Conservation (phyloP, 2,797 vertebrate genomes). For the Fistularia commersonii region DNA sequence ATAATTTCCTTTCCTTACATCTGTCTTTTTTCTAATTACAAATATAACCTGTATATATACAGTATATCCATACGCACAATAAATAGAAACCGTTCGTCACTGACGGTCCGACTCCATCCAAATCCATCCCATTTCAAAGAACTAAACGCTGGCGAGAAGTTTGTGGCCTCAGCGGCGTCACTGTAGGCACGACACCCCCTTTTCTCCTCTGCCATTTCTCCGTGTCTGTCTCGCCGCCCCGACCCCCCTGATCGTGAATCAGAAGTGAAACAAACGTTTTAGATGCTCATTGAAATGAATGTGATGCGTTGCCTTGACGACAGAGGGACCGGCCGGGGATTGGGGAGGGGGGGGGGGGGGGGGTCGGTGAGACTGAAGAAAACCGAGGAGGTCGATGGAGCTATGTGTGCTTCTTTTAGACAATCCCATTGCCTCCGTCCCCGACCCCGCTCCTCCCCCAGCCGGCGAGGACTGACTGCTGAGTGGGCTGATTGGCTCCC, state of each 20-base stretch:
- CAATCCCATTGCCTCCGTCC: slow-evolving; percentile 27
- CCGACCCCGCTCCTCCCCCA: slow-evolving; percentile 10
- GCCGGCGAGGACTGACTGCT: slow-evolving; percentile 55
- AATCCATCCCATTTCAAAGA: slow-evolving; percentile 33
- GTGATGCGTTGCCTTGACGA: slow-evolving; percentile 51
- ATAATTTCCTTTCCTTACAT: slow-evolving; percentile 38
- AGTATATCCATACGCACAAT: too few species aligned
- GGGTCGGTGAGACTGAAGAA: slow-evolving; percentile 23
- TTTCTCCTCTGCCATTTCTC: slow-evolving; percentile 7
- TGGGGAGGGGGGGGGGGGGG: slow-evolving; percentile 40
- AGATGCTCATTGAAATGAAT: slow-evolving; percentile 45
- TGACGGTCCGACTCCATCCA: slow-evolving; percentile 39
- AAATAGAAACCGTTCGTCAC: too few species aligned
- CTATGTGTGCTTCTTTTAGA: slow-evolving; percentile 32
- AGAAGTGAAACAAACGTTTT: slow-evolving; percentile 53
- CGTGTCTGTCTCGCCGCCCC: slow-evolving; percentile 5
- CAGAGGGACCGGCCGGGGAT: slow-evolving; percentile 32
- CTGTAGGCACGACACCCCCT: slow-evolving; percentile 23
- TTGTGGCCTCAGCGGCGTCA: slow-evolving; percentile 22
- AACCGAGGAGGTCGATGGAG: slow-evolving; percentile 23
- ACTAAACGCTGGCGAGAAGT: slow-evolving; percentile 26
- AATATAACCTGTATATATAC: slow-evolving; percentile 15
- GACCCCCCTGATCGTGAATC: slow-evolving; percentile 33
- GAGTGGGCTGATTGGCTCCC: slow-evolving; percentile 55
- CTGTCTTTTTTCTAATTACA: slow-evolving; percentile 36